A percentile compares a stretch with the other conserved stretches of the same genome.
Conservation (phyloP, 2,888 invertebrate genomes). For the Apotomis betuletana region DNA sequence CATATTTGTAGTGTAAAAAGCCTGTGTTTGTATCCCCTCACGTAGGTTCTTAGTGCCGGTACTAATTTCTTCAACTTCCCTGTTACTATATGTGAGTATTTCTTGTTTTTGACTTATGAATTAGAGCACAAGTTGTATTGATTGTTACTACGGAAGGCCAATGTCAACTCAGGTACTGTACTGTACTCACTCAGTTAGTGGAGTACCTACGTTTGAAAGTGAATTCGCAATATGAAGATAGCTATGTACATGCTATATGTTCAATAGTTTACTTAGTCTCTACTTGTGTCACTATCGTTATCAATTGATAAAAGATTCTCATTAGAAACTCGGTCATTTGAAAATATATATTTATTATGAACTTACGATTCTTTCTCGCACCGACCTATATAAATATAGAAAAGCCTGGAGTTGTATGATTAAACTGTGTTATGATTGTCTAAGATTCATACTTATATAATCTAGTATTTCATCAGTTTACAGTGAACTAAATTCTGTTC, state of each 20-base stretch:
- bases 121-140: conserved; percentile 64
- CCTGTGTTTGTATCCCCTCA: conserved; percentile 48
- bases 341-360: conserved; percentile 2
- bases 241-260: not conserved
- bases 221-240: conserved; percentile 11
- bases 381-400: not conserved
- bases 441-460: no score
- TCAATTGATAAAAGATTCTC: conserved; percentile 3
- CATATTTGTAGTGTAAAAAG: conserved; percentile 55
- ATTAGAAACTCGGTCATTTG: conserved; percentile 9
- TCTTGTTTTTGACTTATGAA: conserved; percentile 50
- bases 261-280: not conserved
- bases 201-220: conserved; percentile 17
- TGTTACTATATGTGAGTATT: conserved; percentile 64
- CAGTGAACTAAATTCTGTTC: no score
- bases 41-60: conserved; percentile 57
- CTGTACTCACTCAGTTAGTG: conserved; percentile 20
- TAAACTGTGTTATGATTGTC: not conserved
- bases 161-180: conserved; percentile 62
- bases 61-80: conserved; percentile 56
- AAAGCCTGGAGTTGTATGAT: not conserved
- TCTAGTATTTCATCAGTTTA: no score
- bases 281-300: not conserved
- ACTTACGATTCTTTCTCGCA: not conserved
- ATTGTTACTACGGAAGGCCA: conserved; percentile 75